Evolutionary conservation across 1,140 invertebrate species (phyloP).

Genomic region (Bombus confusus): DNA sequence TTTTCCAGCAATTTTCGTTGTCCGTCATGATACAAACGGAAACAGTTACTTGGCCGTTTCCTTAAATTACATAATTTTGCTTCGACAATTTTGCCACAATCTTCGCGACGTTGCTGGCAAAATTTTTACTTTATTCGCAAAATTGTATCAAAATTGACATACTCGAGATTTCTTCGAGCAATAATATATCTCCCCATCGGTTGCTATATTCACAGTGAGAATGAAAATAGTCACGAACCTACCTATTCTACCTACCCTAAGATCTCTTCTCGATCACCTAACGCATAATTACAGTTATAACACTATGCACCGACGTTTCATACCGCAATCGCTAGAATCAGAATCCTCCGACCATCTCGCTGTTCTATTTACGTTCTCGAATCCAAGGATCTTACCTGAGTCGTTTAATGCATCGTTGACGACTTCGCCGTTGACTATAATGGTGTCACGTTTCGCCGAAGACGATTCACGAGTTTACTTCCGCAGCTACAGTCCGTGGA

Average conservation of each 20-base stretch:
- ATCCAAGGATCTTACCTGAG: not conserved
- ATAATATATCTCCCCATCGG: too few species aligned
- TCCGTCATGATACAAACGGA: not conserved
- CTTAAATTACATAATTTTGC: too few species aligned
- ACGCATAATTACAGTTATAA: too few species aligned
- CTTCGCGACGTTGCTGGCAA: not conserved
- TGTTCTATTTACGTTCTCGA: too few species aligned
- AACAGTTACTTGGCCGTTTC: not conserved
- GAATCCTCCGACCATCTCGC: not conserved
- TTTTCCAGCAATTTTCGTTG: not conserved
- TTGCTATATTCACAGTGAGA: too few species aligned
- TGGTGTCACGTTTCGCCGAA: constrained; percentile 28
- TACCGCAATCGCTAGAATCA: too few species aligned
- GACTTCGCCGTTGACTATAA: not conserved
- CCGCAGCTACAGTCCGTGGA: not conserved
- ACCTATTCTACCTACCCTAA: too few species aligned
- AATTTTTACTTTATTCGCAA: not conserved
- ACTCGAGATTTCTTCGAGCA: too few species aligned
- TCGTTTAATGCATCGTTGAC: constrained; percentile 39
- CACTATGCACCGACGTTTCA: too few species aligned
- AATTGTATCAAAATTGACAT: not conserved
- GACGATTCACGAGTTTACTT: constrained; percentile 30
- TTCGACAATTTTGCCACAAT: too few species aligned
- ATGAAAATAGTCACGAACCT: too few species aligned
- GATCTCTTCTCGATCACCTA: too few species aligned